These are phyloP conservation scores for Apostichopus parvimensis DNA, from an alignment of 35 echinoderm and acorn worm species.

Conservation along the genomic window DNA sequence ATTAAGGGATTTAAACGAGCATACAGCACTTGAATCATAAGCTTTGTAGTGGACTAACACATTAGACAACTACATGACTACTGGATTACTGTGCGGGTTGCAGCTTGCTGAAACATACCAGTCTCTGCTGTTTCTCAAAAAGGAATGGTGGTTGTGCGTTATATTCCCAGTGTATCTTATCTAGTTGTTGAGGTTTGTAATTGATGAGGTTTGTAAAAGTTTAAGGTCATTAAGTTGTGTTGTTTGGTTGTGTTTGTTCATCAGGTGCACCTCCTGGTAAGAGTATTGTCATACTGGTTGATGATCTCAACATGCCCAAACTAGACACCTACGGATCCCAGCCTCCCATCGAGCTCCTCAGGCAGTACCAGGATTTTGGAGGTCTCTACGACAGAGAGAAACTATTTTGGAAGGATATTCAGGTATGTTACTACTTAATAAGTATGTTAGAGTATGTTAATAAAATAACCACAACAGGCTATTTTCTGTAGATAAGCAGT, in stretches of 20 bases:
- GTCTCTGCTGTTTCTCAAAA: too few relatives aligned
- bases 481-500: neutral
- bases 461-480: too few relatives aligned
- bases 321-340: constrained; percentile 98
- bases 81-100: too few relatives aligned
- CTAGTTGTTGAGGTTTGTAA: too few relatives aligned
- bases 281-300: constrained; percentile 90
- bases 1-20: too few relatives aligned
- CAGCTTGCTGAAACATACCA: too few relatives aligned
- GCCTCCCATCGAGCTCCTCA: constrained; percentile 93
- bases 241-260: neutral
- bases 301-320: constrained; percentile 99
- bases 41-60: too few relatives aligned
- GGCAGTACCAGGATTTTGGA: constrained; percentile 95
- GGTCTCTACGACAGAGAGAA: constrained; percentile 98
- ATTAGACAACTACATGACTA: too few relatives aligned
- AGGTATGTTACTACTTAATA: constrained; percentile 40
- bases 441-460: too few relatives aligned
- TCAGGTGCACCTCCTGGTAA: constrained; percentile 95
- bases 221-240: neutral
- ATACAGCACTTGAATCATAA: too few relatives aligned
- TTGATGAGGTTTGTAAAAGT: neutral
- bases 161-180: too few relatives aligned
- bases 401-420: constrained; percentile 97
- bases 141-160: too few relatives aligned